Conservation (phyloP, 2,113 vertebrate genomes). For the Laticauda laticaudata region DNA sequence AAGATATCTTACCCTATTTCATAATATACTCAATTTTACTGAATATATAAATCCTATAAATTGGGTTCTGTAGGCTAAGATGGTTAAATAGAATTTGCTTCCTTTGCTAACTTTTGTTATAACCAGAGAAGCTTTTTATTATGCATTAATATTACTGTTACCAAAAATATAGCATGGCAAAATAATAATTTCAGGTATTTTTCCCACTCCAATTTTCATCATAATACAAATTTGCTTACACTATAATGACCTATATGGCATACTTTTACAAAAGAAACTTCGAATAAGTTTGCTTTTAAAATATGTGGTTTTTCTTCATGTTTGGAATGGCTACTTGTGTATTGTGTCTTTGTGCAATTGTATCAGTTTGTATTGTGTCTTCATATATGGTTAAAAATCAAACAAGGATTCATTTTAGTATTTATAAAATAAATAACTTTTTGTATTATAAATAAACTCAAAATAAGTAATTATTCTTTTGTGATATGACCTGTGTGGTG, state of each 20-base stretch:
- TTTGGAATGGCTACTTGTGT: not conserved
- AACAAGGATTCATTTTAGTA: slow-evolving; percentile 35
- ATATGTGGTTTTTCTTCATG: not conserved
- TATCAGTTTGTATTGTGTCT: slow-evolving; percentile 42
- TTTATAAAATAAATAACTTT: slow-evolving; percentile 33
- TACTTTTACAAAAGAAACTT: not conserved
- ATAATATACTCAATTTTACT: not conserved
- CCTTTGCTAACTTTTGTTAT: not conserved
- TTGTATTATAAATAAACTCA: slow-evolving; percentile 37
- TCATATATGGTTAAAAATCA: slow-evolving; percentile 42
- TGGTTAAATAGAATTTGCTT: not conserved
- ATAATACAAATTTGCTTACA: not conserved
- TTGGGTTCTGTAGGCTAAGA: not conserved
- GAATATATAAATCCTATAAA: not conserved
- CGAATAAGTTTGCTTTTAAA: slow-evolving; percentile 7
- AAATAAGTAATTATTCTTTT: slow-evolving; percentile 53
- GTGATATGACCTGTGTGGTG: slow-evolving; percentile 52
- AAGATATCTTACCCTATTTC: not conserved
- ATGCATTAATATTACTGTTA: not conserved
- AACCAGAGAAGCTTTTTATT: not conserved
- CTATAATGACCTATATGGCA: not conserved
- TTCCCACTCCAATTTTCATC: not conserved
- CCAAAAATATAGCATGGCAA: not conserved
- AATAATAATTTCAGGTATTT: not conserved
- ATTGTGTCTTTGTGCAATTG: not conserved